Percentiles rank a stretch among this genome's conserved stretches.
These are phyloP conservation scores for Cetoscarus ocellatus DNA, from an alignment of 2,797 vertebrate genomes.

Conservation along the genomic window DNA sequence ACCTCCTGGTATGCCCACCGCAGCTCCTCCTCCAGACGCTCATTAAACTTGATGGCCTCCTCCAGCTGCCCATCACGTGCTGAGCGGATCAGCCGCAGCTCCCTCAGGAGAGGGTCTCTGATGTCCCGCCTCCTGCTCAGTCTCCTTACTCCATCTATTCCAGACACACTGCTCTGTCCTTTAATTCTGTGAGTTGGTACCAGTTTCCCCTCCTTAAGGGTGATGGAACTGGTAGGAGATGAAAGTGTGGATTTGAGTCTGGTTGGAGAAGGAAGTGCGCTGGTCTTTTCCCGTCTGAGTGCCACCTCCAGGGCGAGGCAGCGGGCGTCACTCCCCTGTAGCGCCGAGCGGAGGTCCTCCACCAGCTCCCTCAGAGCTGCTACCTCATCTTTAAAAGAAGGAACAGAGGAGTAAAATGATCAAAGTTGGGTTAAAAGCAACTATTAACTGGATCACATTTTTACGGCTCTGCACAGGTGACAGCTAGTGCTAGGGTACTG, in stretches of 20 bases:
- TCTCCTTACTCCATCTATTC: slow-evolving; percentile 27
- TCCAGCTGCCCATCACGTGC: slow-evolving; percentile 85
- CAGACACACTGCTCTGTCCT: slow-evolving; percentile 25
- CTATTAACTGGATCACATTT: too few relatives aligned
- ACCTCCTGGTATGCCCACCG: slow-evolving; percentile 75
- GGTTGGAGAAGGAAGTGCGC: neutral
- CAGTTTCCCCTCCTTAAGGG: slow-evolving; percentile 46
- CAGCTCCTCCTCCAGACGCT: slow-evolving; percentile 83
- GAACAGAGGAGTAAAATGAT: neutral
- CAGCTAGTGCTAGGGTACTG: too few relatives aligned
- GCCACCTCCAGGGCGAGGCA: slow-evolving; percentile 86
- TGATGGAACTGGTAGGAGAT: slow-evolving; percentile 33
- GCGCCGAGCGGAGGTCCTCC: slow-evolving; percentile 85
- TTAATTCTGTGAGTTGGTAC: slow-evolving; percentile 55
- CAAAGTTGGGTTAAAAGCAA: neutral
- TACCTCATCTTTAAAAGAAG: slow-evolving; percentile 66
- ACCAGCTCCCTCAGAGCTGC: slow-evolving; percentile 85
- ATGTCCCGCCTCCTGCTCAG: slow-evolving; percentile 48
- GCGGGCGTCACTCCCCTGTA: slow-evolving; percentile 87
- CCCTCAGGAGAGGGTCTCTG: slow-evolving; percentile 78
- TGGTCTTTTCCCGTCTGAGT: slow-evolving; percentile 52
- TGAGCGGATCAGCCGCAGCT: slow-evolving; percentile 84
- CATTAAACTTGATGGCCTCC: slow-evolving; percentile 84
- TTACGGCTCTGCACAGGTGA: too few relatives aligned
- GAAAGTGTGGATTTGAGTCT: slow-evolving; percentile 1